Conservation (phyloP, 1,140 invertebrate species). For the Halyomorpha halys region DNA sequence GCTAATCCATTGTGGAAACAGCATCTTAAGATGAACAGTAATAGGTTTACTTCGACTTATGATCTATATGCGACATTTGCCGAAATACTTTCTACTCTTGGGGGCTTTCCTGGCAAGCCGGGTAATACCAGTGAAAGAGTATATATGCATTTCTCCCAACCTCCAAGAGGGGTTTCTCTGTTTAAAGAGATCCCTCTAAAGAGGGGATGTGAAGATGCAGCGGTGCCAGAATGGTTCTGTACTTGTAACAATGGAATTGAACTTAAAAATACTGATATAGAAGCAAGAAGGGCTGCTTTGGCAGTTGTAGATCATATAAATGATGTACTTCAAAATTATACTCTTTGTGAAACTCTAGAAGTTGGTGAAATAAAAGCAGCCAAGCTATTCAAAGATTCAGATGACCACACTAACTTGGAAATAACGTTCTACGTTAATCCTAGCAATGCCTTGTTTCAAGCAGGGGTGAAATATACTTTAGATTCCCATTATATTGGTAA, state of each 20-base stretch:
- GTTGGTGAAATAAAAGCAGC: constrained; percentile 24
- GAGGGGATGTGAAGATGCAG: constrained; percentile 40
- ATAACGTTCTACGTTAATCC: constrained; percentile 29
- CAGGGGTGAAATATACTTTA: constrained; percentile 18
- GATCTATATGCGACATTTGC: constrained; percentile 36
- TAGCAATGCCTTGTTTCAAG: constrained; percentile 30
- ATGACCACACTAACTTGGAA: constrained; percentile 16
- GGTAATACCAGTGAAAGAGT: constrained; percentile 10
- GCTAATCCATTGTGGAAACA: constrained; percentile 35
- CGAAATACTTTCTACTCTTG: constrained; percentile 23
- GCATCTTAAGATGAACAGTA: constrained; percentile 39
- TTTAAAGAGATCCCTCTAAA: constrained; percentile 33
- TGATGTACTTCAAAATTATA: constrained; percentile 43
- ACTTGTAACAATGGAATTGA: constrained; percentile 35
- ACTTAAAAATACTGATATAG: constrained; percentile 21
- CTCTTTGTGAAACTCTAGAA: constrained; percentile 40
- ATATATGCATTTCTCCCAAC: constrained; percentile 30
- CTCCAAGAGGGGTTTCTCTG: constrained; percentile 28
- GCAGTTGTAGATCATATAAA: constrained; percentile 54
- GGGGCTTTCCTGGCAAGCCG: neutral
- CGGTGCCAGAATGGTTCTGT: constrained; percentile 42
- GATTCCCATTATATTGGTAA: constrained; percentile 22
- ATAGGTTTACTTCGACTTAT: constrained; percentile 38
- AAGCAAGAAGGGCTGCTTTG: constrained; percentile 37
- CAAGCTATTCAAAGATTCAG: constrained; percentile 11